Conservation (phyloP, 2,797 vertebrate genomes). For the Pangasius djambal region DNA sequence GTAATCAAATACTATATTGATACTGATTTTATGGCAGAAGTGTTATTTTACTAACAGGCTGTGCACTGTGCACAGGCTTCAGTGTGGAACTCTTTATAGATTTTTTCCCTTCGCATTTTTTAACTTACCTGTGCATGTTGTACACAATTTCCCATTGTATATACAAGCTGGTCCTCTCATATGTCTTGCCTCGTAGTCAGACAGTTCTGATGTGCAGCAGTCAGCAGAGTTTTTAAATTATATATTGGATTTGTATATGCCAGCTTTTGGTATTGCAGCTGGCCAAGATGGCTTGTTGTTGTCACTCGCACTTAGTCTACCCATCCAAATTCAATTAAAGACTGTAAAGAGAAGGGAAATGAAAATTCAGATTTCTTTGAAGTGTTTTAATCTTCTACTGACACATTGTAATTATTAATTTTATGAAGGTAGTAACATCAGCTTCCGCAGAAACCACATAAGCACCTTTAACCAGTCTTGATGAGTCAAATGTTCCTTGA, state of each 20-base stretch:
- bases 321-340: neutral
- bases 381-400: neutral
- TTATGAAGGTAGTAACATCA: constrained; percentile 37
- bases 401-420: constrained; percentile 25
- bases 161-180: neutral
- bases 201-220: neutral
- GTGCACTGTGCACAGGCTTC: neutral
- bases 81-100: neutral
- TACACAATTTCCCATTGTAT: neutral
- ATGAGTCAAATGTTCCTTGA: constrained; percentile 43
- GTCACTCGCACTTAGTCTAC: neutral
- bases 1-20: neutral
- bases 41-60: neutral
- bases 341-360: neutral
- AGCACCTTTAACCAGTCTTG: constrained; percentile 39
- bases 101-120: neutral
- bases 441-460: constrained; percentile 49
- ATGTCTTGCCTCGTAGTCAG: neutral
- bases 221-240: neutral
- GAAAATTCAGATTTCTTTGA: neutral
- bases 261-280: constrained; percentile 6
- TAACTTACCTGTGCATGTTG: neutral
- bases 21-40: neutral
- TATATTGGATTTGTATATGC: neutral
- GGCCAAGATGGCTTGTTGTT: neutral